phyloP scores from a whole-genome alignment of 2,113 vertebrate genomes.

The Ornithorhynchus anatinus region DNA sequence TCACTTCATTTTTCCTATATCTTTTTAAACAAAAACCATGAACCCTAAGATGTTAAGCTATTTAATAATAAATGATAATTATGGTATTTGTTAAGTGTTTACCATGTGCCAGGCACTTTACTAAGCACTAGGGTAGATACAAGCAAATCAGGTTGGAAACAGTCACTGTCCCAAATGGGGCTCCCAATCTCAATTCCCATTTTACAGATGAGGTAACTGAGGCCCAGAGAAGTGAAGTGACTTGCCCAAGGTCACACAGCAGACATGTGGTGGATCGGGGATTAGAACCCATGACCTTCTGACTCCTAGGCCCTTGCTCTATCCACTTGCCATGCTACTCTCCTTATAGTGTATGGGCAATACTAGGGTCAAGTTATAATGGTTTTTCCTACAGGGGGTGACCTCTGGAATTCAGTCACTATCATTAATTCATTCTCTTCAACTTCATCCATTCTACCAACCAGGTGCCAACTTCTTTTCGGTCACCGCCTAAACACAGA shows the following conservation, averaged over 20 bases:
- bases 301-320: no score
- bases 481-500: conserved; percentile 26
- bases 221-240: no score
- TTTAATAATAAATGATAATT: conserved; percentile 29
- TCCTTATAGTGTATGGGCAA: conserved; percentile 48
- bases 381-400: conserved; percentile 17
- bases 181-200: no score
- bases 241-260: no score
- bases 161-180: no score
- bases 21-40: conserved; percentile 59
- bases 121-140: no score
- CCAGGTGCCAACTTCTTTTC: background rate
- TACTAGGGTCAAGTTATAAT: conserved; percentile 33
- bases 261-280: no score
- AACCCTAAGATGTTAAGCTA: conserved; percentile 54
- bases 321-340: conserved; percentile 53
- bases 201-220: no score
- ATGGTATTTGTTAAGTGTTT: no score
- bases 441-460: background rate
- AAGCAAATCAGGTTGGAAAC: no score
- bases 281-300: no score
- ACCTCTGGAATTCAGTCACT: conserved; percentile 15
- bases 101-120: no score
- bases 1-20: conserved; percentile 12
- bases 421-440: conserved; percentile 15